These are phyloP conservation scores for Sweltsa coloradensis DNA, from an alignment of 1,140 invertebrate genomes.

Conservation along the genomic window DNA sequence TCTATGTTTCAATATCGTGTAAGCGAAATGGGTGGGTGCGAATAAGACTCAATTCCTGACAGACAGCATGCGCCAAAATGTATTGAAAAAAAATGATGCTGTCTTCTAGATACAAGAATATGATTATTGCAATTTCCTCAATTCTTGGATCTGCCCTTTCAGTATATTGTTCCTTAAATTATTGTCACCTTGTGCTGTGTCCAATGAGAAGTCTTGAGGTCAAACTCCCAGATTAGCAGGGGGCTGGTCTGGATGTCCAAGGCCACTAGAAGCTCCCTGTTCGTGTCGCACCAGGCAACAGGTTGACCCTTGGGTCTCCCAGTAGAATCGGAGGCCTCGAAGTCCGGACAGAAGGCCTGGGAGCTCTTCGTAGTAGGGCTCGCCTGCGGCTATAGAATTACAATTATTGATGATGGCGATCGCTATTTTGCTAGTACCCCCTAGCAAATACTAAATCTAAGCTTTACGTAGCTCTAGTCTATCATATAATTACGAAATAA, in stretches of 20 bases:
- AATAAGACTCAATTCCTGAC: too few species aligned
- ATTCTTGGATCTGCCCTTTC: not conserved
- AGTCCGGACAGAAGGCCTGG: conserved; percentile 8
- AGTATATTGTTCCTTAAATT: not conserved
- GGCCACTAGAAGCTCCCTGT: not conserved
- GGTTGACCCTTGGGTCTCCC: not conserved
- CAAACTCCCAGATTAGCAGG: conserved; percentile 6
- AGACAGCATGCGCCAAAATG: too few species aligned
- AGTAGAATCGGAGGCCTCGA: not conserved
- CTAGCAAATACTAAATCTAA: too few species aligned
- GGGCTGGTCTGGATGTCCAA: conserved; percentile 1
- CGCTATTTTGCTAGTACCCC: too few species aligned
- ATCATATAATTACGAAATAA: too few species aligned
- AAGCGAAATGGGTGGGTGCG: too few species aligned
- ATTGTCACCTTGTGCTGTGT: not conserved
- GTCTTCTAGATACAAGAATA: not conserved
- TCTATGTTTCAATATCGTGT: too few species aligned
- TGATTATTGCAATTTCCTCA: not conserved
- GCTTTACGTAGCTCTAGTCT: too few species aligned
- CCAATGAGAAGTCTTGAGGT: conserved; percentile 5
- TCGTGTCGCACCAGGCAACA: conserved; percentile 8
- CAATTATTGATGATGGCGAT: too few species aligned
- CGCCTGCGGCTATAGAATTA: too few species aligned
- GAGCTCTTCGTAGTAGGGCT: too few species aligned
- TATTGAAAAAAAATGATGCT: too few species aligned